These are phyloP conservation scores for Chymomyza costata DNA, from an alignment of 1,140 invertebrate genomes.

Conservation along the genomic window DNA sequence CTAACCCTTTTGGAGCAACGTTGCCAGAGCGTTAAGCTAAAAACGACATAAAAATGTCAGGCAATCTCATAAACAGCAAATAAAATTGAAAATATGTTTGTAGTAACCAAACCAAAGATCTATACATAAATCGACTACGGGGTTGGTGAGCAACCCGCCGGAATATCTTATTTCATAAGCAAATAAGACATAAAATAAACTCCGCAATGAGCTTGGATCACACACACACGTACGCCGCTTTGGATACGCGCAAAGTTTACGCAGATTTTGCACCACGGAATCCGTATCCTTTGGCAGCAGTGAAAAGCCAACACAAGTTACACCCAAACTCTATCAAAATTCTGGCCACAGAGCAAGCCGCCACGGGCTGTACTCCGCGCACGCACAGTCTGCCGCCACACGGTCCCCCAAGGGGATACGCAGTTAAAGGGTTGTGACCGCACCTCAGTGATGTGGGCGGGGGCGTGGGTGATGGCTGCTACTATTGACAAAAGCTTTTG, in stretches of 20 bases:
- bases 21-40: constrained; percentile 41
- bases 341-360: constrained; percentile 52
- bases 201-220: constrained; percentile 26
- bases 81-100: constrained; percentile 43
- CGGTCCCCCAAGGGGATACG: constrained; percentile 34
- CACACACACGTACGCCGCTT: constrained; percentile 2
- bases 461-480: background rate
- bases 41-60: constrained; percentile 61
- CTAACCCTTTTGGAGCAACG: no score
- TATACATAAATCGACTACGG: constrained; percentile 40
- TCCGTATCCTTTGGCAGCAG: constrained; percentile 27
- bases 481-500: constrained; percentile 59
- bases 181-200: constrained; percentile 65
- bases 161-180: constrained; percentile 68
- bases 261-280: constrained; percentile 58
- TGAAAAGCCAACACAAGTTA: constrained; percentile 28
- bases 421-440: constrained; percentile 58
- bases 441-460: constrained; percentile 29
- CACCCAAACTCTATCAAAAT: constrained; percentile 56
- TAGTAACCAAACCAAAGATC: constrained; percentile 26
- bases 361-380: constrained; percentile 1
- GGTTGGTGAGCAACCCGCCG: constrained; percentile 12
- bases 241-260: constrained; percentile 51
- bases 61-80: constrained; percentile 64
- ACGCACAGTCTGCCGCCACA: constrained; percentile 9